phyloP scores from a whole-genome alignment of 1,140 invertebrate genomes.

The Drosophila oshimai region DNA sequence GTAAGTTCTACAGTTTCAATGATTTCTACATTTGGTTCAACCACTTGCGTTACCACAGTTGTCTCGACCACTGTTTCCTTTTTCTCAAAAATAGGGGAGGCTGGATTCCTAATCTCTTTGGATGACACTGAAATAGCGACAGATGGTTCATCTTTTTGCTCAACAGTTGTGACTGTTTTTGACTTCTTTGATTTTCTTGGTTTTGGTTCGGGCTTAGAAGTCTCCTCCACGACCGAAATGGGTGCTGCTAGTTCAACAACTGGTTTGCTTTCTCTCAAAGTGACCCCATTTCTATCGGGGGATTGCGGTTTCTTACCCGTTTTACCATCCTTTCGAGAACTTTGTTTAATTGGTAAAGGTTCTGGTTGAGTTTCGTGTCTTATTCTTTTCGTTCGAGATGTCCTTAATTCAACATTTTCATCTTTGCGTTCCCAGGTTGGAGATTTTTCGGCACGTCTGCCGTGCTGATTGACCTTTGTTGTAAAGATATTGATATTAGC shows the following conservation, averaged over 20 bases:
- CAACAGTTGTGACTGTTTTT: slow-evolving; percentile 5
- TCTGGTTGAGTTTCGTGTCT: slow-evolving; percentile 58
- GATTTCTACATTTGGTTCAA: slow-evolving; percentile 16
- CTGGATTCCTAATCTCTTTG: slow-evolving; percentile 40
- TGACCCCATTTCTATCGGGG: slow-evolving; percentile 42
- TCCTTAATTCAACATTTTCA: slow-evolving; percentile 55
- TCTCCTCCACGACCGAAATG: slow-evolving; percentile 14
- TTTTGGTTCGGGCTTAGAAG: slow-evolving; percentile 48
- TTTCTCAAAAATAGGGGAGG: slow-evolving; percentile 9
- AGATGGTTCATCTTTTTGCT: slow-evolving; percentile 10
- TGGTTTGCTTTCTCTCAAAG: slow-evolving; percentile 1
- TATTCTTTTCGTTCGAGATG: slow-evolving; percentile 40
- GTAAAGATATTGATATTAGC: slow-evolving; percentile 29
- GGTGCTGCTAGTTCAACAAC: not conserved
- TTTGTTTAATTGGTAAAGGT: slow-evolving; percentile 61
- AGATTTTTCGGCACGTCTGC: slow-evolving; percentile 55
- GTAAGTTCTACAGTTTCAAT: not conserved
- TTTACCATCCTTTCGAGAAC: slow-evolving; percentile 51
- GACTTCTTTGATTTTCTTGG: slow-evolving; percentile 44
- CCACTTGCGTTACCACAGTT: not conserved
- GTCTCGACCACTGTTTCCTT: slow-evolving; percentile 21
- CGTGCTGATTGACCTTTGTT: slow-evolving; percentile 31
- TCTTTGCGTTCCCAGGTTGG: slow-evolving; percentile 69
- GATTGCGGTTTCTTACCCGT: slow-evolving; percentile 44
- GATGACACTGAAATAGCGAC: not conserved